These are phyloP conservation scores for Tryphoninae sp. DNA, from an alignment of 2,888 invertebrate species.

Conservation along the genomic window DNA sequence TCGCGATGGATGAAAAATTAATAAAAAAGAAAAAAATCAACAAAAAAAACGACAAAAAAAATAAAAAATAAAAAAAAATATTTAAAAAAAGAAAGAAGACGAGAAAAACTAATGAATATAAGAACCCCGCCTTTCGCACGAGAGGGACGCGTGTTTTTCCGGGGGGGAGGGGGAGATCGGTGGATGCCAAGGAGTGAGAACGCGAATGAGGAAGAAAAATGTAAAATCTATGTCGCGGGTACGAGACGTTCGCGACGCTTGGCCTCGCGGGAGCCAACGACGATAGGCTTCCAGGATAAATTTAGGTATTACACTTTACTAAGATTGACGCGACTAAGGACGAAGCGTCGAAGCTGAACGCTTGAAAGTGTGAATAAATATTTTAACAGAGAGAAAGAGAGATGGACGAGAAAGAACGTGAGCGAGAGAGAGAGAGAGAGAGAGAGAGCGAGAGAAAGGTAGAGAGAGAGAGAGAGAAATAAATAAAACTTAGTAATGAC, in stretches of 20 bases:
- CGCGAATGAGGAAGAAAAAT: slow-evolving; percentile 15
- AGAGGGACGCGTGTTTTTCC: background rate
- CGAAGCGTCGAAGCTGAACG: slow-evolving; percentile 73
- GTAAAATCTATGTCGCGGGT: slow-evolving; percentile 18
- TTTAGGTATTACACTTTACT: slow-evolving; percentile 79
- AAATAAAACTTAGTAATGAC: slow-evolving; percentile 47
- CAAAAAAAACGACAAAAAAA: slow-evolving; percentile 2
- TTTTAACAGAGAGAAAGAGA: slow-evolving; percentile 74
- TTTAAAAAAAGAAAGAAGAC: slow-evolving; percentile 6
- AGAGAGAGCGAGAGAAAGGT: slow-evolving; percentile 42
- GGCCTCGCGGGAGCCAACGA: slow-evolving; percentile 60
- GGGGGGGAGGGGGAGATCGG: too few relatives aligned
- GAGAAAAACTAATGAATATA: slow-evolving; percentile 7
- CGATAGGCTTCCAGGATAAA: slow-evolving; percentile 81
- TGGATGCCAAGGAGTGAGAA: background rate
- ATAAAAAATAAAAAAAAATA: slow-evolving; percentile 20
- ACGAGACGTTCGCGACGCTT: slow-evolving; percentile 54
- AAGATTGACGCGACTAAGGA: slow-evolving; percentile 69
- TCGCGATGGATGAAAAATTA: slow-evolving; percentile 25
- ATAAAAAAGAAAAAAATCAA: background rate
- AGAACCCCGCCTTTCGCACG: slow-evolving; percentile 7
- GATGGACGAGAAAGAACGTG: slow-evolving; percentile 30
- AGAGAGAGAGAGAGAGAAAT: slow-evolving; percentile 47
- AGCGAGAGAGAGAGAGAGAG: slow-evolving; percentile 44
- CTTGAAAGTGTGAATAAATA: slow-evolving; percentile 79